phyloP scores from a whole-genome alignment of 2,797 vertebrate genomes.

The Danionella dracula region DNA sequence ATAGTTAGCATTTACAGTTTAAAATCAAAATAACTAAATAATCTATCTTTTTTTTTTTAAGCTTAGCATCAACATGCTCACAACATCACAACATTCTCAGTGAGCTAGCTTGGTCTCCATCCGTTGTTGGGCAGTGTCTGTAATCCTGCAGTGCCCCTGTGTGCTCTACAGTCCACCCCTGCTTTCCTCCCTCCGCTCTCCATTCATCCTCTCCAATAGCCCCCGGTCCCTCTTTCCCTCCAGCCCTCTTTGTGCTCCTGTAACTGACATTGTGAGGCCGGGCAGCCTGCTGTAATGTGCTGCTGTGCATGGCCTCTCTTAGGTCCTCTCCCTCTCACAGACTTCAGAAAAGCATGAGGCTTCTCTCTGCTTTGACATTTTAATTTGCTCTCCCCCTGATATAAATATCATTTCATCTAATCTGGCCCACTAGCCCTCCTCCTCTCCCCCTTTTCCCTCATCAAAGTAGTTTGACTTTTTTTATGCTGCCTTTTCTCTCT shows the following conservation, averaged over 20 bases:
- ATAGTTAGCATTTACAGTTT: no score
- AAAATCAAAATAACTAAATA: no score
- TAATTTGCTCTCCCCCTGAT: slow-evolving; percentile 68
- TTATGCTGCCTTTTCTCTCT: slow-evolving; percentile 41
- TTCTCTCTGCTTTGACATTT: slow-evolving; percentile 59
- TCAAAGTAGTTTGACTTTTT: slow-evolving; percentile 47
- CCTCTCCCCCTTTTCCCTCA: slow-evolving; percentile 51
- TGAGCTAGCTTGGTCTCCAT: background rate
- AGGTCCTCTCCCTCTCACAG: slow-evolving; percentile 9
- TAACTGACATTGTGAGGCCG: slow-evolving; percentile 58
- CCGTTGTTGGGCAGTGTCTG: background rate
- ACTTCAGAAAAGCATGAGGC: slow-evolving; percentile 24
- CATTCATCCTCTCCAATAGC: slow-evolving; percentile 23
- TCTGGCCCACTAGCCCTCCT: slow-evolving; percentile 41
- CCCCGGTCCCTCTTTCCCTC: slow-evolving; percentile 38
- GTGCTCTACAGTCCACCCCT: slow-evolving; percentile 58
- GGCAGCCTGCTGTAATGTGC: slow-evolving; percentile 61
- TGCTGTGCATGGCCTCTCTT: slow-evolving; percentile 51
- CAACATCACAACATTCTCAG: background rate
- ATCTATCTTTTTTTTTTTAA: no score
- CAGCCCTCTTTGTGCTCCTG: slow-evolving; percentile 55
- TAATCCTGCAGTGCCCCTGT: slow-evolving; percentile 9
- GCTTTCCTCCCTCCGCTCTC: slow-evolving; percentile 55
- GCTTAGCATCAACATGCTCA: background rate
- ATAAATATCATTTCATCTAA: slow-evolving; percentile 77